Evolutionary conservation across 2,113 vertebrate genomes (phyloP).

Genomic region (Halichoeres trimaculatus): DNA sequence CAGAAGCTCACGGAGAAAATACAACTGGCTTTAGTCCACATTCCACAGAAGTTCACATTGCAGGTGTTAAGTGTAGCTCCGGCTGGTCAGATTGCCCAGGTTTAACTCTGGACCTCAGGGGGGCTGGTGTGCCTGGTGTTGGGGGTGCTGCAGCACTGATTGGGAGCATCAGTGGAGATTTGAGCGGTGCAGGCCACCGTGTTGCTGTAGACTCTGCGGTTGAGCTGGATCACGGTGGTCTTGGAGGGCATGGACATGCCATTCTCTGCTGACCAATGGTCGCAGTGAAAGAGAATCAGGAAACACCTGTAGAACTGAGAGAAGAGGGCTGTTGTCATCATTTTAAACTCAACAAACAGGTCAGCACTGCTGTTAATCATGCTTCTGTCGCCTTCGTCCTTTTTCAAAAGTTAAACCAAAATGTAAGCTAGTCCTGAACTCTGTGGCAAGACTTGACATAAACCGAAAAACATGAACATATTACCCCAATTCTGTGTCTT

Average conservation of each 20-base stretch:
- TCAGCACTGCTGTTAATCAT: too few relatives aligned
- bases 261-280: conserved; percentile 53
- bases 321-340: too few relatives aligned
- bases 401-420: too few relatives aligned
- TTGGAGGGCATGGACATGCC: conserved; percentile 77
- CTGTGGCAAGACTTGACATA: too few relatives aligned
- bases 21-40: conserved; percentile 4
- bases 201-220: conserved; percentile 75
- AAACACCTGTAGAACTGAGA: conserved; percentile 89
- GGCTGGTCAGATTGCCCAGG: too few relatives aligned
- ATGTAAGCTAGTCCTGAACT: too few relatives aligned
- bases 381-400: too few relatives aligned
- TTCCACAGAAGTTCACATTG: neutral
- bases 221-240: conserved; percentile 80
- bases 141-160: conserved; percentile 41
- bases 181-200: conserved; percentile 68
- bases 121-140: conserved; percentile 36
- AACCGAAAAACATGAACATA: too few relatives aligned
- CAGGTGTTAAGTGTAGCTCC: neutral
- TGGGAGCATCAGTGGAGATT: conserved; percentile 51
- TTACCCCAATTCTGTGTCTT: too few relatives aligned
- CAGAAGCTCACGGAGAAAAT: conserved; percentile 30
- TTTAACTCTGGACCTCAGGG: conserved; percentile 36
- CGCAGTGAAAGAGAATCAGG: conserved; percentile 83
- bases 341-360: too few relatives aligned